Percentiles rank a stretch among this genome's conserved stretches.
These are phyloP conservation scores for Simalia tracyae DNA, from an alignment of 2,797 vertebrate species.

Conservation along the genomic window DNA sequence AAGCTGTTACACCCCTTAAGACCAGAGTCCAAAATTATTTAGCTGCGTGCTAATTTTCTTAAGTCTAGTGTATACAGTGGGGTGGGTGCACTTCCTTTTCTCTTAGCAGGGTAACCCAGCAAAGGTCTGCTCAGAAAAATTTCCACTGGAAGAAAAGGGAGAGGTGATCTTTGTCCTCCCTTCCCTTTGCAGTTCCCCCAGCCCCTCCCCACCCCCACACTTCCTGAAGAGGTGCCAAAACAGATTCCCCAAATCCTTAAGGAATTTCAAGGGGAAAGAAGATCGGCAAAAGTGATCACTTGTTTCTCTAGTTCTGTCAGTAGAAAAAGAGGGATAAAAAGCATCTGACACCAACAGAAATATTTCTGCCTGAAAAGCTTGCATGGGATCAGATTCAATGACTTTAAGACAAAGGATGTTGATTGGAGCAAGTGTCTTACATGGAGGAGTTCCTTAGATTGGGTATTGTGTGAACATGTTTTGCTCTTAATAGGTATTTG, in stretches of 20 bases:
- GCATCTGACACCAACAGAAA: background rate
- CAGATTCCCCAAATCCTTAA: background rate
- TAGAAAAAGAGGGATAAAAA: background rate
- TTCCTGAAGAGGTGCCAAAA: background rate
- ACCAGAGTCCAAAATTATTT: background rate
- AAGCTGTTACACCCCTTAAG: background rate
- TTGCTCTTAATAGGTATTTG: background rate
- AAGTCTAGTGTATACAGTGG: background rate
- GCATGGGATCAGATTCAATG: background rate
- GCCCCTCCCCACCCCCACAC: background rate
- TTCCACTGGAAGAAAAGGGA: background rate
- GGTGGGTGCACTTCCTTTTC: background rate
- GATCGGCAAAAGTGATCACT: background rate
- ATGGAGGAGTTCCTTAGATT: background rate
- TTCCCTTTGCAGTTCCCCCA: background rate
- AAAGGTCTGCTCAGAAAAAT: background rate
- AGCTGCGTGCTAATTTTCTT: background rate
- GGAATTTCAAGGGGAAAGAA: background rate
- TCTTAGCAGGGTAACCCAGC: background rate
- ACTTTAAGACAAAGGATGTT: background rate
- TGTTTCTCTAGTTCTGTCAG: background rate
- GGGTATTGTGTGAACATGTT: background rate
- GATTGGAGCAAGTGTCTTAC: no score
- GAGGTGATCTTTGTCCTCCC: background rate
- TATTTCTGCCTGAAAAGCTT: background rate